Percentiles rank a stretch among this genome's conserved stretches.
These are phyloP conservation scores for Gobio gobio DNA, from an alignment of 2,113 vertebrate species.

Conservation along the genomic window DNA sequence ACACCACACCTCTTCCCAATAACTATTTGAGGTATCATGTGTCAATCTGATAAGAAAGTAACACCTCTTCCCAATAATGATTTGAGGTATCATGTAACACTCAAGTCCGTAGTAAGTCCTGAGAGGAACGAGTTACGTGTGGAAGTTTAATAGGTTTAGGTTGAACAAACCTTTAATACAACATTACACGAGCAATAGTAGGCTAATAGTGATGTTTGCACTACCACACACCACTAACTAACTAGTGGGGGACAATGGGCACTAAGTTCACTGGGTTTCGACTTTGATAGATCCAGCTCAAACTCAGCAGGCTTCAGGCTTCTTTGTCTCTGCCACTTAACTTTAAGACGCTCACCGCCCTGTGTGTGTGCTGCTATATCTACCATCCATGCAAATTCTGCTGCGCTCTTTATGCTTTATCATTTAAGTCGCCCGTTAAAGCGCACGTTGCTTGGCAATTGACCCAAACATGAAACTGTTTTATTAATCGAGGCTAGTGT, in stretches of 20 bases:
- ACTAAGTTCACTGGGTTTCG: neutral
- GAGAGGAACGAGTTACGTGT: neutral
- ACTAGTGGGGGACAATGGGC: neutral
- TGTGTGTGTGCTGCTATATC: neutral
- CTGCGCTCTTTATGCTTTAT: neutral
- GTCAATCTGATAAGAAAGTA: neutral
- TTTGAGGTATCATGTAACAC: neutral
- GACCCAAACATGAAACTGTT: neutral
- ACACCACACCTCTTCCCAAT: no score
- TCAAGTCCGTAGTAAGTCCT: neutral
- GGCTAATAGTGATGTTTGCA: neutral
- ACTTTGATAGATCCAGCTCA: neutral
- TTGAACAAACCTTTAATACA: neutral
- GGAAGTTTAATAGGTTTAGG: neutral
- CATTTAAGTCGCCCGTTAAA: neutral
- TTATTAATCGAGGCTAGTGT: neutral
- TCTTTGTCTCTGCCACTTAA: constrained; percentile 22
- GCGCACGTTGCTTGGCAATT: neutral
- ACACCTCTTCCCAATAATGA: neutral
- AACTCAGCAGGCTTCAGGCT: neutral
- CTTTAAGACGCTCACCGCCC: neutral
- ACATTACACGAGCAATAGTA: neutral
- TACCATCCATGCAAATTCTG: neutral
- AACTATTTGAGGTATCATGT: no score
- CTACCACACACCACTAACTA: neutral